Percentiles rank a stretch among this genome's conserved stretches.
Conservation (phyloP, 2,797 vertebrate genomes). For the Ataeniobius toweri region DNA sequence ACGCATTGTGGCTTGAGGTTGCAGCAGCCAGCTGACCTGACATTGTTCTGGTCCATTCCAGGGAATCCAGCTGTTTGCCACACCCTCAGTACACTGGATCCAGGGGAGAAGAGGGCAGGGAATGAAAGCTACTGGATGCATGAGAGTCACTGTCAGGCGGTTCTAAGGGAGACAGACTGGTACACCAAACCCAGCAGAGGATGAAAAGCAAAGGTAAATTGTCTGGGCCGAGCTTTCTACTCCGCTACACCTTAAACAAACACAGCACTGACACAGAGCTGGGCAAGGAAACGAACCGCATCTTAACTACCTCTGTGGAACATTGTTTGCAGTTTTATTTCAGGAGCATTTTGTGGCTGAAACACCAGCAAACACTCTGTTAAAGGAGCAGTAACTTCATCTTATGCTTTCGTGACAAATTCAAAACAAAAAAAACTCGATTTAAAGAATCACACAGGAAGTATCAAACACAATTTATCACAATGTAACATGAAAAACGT, state of each 20-base stretch:
- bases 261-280: slow-evolving; percentile 14
- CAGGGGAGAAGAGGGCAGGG: slow-evolving; percentile 10
- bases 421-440: not conserved
- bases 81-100: slow-evolving; percentile 41
- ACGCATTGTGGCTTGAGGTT: slow-evolving; percentile 46
- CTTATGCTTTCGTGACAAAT: not conserved
- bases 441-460: not conserved
- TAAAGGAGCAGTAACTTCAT: not conserved
- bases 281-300: slow-evolving; percentile 11
- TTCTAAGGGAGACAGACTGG: slow-evolving; percentile 5
- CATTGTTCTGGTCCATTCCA: slow-evolving; percentile 55
- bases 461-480: not conserved
- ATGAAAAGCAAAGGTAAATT: slow-evolving; percentile 29
- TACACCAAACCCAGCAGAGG: slow-evolving; percentile 30
- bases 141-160: not conserved
- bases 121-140: slow-evolving; percentile 36
- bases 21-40: slow-evolving; percentile 49
- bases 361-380: not conserved
- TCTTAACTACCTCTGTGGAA: slow-evolving; percentile 13
- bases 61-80: slow-evolving; percentile 51
- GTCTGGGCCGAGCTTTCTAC: slow-evolving; percentile 30
- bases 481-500: not conserved
- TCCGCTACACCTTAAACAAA: slow-evolving; percentile 39
- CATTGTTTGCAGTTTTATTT: slow-evolving; percentile 15
- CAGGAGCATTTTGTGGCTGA: slow-evolving; percentile 3